Conservation (phyloP, 2,797 vertebrate genomes). For the Buphagus erythrorhynchus region DNA sequence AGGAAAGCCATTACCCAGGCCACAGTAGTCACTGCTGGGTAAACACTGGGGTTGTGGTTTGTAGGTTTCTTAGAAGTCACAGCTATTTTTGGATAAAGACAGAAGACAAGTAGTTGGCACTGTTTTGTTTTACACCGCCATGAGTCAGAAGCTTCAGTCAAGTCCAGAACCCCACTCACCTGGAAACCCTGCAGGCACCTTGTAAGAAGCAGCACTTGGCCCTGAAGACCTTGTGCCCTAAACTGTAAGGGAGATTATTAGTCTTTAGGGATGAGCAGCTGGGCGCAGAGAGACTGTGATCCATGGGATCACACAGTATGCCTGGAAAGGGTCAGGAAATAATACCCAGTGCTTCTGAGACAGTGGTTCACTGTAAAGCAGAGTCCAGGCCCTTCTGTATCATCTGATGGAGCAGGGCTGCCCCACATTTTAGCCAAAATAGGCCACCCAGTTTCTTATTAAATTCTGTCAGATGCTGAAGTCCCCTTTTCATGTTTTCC, state of each 20-base stretch:
- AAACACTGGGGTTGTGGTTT: neutral
- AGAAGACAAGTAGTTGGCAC: neutral
- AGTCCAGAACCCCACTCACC: neutral
- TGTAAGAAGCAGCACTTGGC: neutral
- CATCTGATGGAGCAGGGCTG: neutral
- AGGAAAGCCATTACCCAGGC: neutral
- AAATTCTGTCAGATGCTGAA: neutral
- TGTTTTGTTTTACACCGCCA: neutral
- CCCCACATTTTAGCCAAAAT: neutral
- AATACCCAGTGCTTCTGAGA: neutral
- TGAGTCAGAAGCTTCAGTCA: neutral
- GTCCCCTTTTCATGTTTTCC: neutral
- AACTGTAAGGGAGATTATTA: neutral
- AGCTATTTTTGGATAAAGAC: neutral
- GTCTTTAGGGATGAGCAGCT: neutral
- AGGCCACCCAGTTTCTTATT: neutral
- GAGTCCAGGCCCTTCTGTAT: neutral
- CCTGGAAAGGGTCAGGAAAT: neutral
- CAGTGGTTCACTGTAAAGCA: neutral
- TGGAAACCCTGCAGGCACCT: neutral
- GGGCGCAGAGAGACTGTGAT: neutral
- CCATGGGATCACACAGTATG: neutral
- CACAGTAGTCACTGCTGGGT: neutral
- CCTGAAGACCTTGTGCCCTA: neutral
- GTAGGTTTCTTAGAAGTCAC: neutral